These are phyloP conservation scores for Spilogale gracilis DNA, from an alignment of 2,113 vertebrate genomes.

Conservation along the genomic window DNA sequence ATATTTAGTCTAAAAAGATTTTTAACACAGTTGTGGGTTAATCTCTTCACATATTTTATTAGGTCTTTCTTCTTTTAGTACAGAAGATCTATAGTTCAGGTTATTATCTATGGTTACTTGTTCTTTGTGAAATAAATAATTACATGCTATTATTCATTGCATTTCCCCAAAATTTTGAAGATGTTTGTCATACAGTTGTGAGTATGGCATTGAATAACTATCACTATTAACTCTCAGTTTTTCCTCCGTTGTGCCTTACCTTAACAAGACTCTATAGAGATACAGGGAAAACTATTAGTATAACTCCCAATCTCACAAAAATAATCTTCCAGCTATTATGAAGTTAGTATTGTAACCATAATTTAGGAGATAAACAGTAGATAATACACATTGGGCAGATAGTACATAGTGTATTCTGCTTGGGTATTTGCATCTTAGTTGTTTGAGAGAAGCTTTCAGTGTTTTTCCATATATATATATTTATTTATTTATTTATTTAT, in stretches of 20 bases:
- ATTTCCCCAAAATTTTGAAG: neutral
- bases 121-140: slow-evolving; percentile 48
- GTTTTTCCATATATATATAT: neutral
- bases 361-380: neutral
- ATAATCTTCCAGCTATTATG: neutral
- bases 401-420: neutral
- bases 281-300: neutral
- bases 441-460: neutral
- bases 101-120: slow-evolving; percentile 32
- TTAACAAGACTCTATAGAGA: neutral
- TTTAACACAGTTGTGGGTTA: slow-evolving; percentile 55
- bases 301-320: neutral
- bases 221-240: neutral
- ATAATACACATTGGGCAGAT: neutral
- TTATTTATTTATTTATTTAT: neutral
- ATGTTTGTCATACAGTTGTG: slow-evolving; percentile 41
- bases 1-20: slow-evolving; percentile 1
- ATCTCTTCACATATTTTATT: slow-evolving; percentile 56
- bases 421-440: neutral
- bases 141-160: slow-evolving; percentile 53
- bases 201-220: neutral
- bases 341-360: neutral
- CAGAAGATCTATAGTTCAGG: neutral
- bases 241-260: neutral
- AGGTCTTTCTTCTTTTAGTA: slow-evolving; percentile 31